Evolutionary conservation across 2,888 invertebrate genomes (phyloP).

Genomic region (Melanostoma mellinum): DNA sequence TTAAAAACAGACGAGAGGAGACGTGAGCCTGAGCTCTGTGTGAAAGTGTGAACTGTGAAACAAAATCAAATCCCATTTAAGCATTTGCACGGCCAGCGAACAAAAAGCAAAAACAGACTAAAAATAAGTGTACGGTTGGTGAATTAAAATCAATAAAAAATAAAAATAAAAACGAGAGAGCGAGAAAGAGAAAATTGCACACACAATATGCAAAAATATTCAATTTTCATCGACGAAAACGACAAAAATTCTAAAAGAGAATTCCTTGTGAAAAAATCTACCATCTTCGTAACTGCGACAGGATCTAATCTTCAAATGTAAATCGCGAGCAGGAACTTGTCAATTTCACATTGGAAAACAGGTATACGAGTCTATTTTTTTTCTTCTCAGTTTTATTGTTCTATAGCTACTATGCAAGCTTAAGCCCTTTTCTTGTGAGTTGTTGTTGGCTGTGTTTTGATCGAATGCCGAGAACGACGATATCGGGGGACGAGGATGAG

Average conservation of each 20-base stretch:
- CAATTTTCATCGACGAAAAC: constrained; percentile 28
- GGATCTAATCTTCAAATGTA: constrained; percentile 53
- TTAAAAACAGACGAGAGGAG: not conserved
- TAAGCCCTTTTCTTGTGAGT: constrained; percentile 11
- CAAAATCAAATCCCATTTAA: constrained; percentile 39
- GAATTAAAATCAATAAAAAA: constrained; percentile 70
- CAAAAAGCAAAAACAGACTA: constrained; percentile 54
- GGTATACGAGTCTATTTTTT: constrained; percentile 5
- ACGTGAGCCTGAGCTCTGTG: constrained; percentile 8
- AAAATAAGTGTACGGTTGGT: constrained; percentile 67
- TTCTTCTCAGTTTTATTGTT: constrained; percentile 15
- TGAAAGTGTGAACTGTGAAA: constrained; percentile 36
- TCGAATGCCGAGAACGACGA: not conserved
- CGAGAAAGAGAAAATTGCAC: constrained; percentile 47
- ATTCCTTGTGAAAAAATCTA: constrained; percentile 31
- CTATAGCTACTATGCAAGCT: constrained; percentile 9
- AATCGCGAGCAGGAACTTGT: constrained; percentile 59
- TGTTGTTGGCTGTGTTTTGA: constrained; percentile 19
- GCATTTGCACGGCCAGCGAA: constrained; percentile 35
- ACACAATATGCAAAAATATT: constrained; percentile 66
- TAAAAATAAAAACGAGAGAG: constrained; percentile 39
- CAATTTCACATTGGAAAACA: constrained; percentile 53
- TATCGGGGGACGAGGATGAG: no score
- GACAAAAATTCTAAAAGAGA: constrained; percentile 16
- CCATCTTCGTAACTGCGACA: not conserved